Percentiles rank a stretch among this genome's conserved stretches.
These are phyloP conservation scores for Furcula furcula DNA, from an alignment of 2,888 invertebrate genomes.

Conservation along the genomic window DNA sequence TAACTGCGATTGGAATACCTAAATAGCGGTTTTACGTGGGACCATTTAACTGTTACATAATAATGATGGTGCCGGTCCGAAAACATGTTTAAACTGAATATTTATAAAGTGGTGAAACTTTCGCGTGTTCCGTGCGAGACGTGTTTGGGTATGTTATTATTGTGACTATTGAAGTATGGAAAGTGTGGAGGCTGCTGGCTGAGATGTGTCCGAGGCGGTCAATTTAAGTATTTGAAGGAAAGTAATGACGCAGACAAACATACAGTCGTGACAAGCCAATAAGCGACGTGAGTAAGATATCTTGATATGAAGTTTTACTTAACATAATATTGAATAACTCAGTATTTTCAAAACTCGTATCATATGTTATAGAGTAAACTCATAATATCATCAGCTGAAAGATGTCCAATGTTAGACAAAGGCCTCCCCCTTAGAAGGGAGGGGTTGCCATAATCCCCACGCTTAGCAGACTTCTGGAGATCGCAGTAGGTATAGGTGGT, in stretches of 20 bases:
- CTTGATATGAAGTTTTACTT: no score
- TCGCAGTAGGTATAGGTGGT: no score
- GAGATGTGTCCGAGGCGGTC: background rate
- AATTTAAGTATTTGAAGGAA: background rate
- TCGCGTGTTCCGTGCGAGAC: conserved; percentile 46
- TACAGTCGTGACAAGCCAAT: background rate
- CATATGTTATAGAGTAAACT: no score
- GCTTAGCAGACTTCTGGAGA: no score
- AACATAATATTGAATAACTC: no score
- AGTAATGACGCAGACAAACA: background rate
- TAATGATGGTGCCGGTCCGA: conserved; percentile 29
- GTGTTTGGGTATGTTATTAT: conserved; percentile 47
- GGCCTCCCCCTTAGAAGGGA: no score
- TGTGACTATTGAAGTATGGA: conserved; percentile 24
- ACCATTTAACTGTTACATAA: conserved; percentile 31
- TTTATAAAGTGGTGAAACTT: conserved; percentile 51
- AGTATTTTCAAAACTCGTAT: no score
- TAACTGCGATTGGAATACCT: conserved; percentile 5
- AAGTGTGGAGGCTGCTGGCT: conserved; percentile 6
- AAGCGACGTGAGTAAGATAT: no score
- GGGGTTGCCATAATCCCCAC: no score
- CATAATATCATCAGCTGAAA: no score
- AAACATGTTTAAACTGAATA: conserved; percentile 50
- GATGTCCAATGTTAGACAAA: no score
- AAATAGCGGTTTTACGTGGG: conserved; percentile 28